A percentile compares a stretch with the other conserved stretches of the same genome.
These are phyloP conservation scores for Monoplex corrugatus DNA, from an alignment of 2,888 invertebrate genomes.

Conservation along the genomic window DNA sequence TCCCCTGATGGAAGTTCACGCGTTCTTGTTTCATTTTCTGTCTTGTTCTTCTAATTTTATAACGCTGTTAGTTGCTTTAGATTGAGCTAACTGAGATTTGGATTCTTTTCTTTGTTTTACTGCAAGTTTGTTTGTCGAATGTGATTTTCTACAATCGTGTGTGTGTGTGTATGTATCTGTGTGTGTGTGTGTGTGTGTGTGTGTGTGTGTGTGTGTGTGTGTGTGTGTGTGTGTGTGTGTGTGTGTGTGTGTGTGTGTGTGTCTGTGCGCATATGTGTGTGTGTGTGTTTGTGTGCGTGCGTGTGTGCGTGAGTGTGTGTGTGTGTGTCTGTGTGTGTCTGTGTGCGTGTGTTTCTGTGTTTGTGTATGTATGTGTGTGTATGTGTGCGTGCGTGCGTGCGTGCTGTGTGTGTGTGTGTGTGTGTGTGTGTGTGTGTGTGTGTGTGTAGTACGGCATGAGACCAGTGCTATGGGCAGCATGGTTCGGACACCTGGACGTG, in stretches of 20 bases:
- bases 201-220: background rate
- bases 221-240: background rate
- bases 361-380: background rate
- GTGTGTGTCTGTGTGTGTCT: background rate
- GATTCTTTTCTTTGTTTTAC: no score
- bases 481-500: conserved; percentile 80
- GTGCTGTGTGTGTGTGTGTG: conserved; percentile 30
- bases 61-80: no score
- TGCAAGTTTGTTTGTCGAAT: no score
- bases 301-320: background rate
- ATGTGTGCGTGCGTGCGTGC: conserved; percentile 6
- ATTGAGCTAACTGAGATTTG: no score
- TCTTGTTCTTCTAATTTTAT: no score
- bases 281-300: conserved; percentile 26
- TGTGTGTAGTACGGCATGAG: conserved; percentile 81
- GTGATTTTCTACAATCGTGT: no score
- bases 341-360: no score
- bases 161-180: background rate
- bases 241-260: conserved; percentile 31
- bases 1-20: no score
- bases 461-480: conserved; percentile 80
- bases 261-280: background rate
- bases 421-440: background rate
- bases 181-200: background rate
- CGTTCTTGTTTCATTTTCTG: no score